A percentile compares a stretch with the other conserved stretches of the same genome.
Conservation (phyloP, 1,140 invertebrate species). For the Sinonovacula constricta region DNA sequence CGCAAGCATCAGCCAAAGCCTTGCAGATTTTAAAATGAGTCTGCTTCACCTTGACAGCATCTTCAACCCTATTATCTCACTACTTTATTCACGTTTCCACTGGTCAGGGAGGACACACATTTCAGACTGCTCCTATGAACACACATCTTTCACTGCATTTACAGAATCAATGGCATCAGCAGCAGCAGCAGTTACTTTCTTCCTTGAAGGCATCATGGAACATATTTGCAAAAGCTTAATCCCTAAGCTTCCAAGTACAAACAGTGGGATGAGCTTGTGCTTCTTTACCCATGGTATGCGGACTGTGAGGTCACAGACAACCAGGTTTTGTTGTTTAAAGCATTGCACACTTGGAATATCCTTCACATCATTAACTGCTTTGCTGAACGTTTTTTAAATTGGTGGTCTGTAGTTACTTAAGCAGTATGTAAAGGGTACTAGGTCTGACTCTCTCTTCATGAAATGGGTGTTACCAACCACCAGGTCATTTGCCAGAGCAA, state of each 20-base stretch:
- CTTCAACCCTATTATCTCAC: constrained; percentile 18
- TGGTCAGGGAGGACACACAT: constrained; percentile 8
- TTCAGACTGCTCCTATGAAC: not conserved
- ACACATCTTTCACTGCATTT: not conserved
- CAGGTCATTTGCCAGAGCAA: constrained; percentile 24
- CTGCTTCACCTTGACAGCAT: not conserved
- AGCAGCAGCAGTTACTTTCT: not conserved
- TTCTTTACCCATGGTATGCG: not conserved
- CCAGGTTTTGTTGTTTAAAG: constrained; percentile 8
- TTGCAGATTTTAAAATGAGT: constrained; percentile 5
- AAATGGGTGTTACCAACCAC: constrained; percentile 22
- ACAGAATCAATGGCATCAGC: not conserved
- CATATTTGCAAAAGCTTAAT: not conserved
- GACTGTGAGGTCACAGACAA: constrained; percentile 22
- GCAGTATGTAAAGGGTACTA: constrained; percentile 15
- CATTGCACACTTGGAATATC: constrained; percentile 18
- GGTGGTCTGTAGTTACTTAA: not conserved
- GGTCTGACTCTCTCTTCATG: not conserved
- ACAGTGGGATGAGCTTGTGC: constrained; percentile 11
- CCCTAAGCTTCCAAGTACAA: constrained; percentile 26
- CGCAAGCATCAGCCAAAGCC: not conserved
- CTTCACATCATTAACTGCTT: constrained; percentile 24
- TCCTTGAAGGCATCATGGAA: constrained; percentile 4
- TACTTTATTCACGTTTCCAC: constrained; percentile 9
- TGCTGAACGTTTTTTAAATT: constrained; percentile 9